Percentiles rank a stretch among this genome's conserved stretches.
Conservation (phyloP, 2,797 vertebrate species). For the Premnoplex brunnescens region DNA sequence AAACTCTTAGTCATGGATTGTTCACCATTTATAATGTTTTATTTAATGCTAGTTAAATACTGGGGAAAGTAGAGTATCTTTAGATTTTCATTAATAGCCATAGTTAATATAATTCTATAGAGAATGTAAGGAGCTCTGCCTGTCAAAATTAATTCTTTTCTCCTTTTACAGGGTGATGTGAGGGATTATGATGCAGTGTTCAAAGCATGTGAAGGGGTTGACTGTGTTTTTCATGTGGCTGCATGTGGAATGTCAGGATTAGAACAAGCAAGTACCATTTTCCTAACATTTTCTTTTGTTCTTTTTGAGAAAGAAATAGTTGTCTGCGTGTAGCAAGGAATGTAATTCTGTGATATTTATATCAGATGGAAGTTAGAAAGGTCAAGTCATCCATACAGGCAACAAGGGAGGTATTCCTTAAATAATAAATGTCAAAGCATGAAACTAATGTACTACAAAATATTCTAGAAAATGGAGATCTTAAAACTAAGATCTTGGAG, state of each 20-base stretch:
- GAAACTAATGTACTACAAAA: background rate
- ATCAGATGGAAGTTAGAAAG: background rate
- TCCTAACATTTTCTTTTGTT: background rate
- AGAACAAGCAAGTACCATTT: constrained; percentile 84
- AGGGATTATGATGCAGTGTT: constrained; percentile 85
- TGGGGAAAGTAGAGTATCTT: background rate
- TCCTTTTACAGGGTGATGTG: constrained; percentile 84
- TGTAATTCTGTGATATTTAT: background rate
- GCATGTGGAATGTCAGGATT: constrained; percentile 91
- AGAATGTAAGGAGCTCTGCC: background rate
- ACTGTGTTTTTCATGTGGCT: constrained; percentile 91
- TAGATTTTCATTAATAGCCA: background rate
- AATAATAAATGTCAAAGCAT: background rate
- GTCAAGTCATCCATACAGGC: background rate
- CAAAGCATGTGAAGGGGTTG: constrained; percentile 84
- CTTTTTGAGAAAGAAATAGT: background rate
- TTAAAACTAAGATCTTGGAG: background rate
- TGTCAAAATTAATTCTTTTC: background rate
- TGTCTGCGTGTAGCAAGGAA: background rate
- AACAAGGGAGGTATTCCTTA: background rate
- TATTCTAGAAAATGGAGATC: background rate
- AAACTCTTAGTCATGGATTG: background rate
- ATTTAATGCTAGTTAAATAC: background rate
- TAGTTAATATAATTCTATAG: background rate
- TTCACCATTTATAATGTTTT: background rate